Base-by-base conservation (phyloP, 2,888 invertebrate species). In the Eupithecia pulchellata region DNA sequence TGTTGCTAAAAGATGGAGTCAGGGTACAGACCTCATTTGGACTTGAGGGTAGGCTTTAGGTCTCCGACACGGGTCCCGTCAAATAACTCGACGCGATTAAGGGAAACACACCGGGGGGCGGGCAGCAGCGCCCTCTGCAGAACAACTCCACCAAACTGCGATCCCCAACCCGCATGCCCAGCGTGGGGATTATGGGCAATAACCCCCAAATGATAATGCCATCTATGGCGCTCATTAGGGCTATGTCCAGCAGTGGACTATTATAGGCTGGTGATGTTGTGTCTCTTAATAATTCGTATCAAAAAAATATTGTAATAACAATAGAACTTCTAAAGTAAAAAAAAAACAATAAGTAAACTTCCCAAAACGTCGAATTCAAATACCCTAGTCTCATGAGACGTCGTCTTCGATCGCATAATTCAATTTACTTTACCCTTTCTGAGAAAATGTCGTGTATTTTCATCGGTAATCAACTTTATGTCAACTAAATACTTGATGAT, bases 341-440 rank as follows among this genome's bases (percentile, higher is more conserved):
- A 47, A 47, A 39, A n/a, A 39, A 47, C 27, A 57, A 27, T 27
- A 57, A 55, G 60, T 52, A 34, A 27, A 30, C 78, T 68, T 68
- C 72, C 69, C 75, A 75, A 78, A 81, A 81, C 81, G 81, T 82
- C 81, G 77, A 78, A 82, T 83, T 78, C 77, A 77, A 79, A 82
- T 80, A 81, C 81, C 78, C 77, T 4, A 79, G 79, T 81, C 79
- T 82, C 82, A 80, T 82, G 82, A 83, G 84, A 81, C 79, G 81
- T 84, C 86, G 58, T 87, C 89, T 81, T 80, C 83, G 81, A 87
- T 85, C 86, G 85, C 84, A 86, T 89, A 89, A 90, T 89, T 88
- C 86, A 89, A 90, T 89, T 89, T 87, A 79, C 84, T 83, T 88
- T 86, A 90, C 89, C 89, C 82, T 86, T 85, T 77, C 85, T 79